Conservation (phyloP, 2,888 invertebrate species). For the Nomada goodeniana region DNA sequence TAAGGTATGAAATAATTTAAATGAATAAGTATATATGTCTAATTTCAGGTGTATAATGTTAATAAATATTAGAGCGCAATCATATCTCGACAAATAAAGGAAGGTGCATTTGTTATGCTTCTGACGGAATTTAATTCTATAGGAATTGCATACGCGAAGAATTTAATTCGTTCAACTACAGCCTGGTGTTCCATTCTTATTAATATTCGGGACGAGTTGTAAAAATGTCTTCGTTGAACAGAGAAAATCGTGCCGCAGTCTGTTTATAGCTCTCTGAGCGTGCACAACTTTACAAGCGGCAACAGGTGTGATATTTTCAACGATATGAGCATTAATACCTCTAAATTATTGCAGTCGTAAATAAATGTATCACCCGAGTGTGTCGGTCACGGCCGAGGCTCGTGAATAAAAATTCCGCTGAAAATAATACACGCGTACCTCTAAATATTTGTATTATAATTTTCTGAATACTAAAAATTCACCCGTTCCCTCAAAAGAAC, state of each 20-base stretch:
- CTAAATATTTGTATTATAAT: too few species aligned
- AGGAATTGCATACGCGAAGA: too few species aligned
- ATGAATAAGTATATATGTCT: too few species aligned
- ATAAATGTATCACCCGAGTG: neutral
- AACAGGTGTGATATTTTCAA: conserved; percentile 25
- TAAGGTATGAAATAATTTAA: too few species aligned
- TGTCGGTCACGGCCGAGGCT: neutral
- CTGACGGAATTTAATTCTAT: too few species aligned
- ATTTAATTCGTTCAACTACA: neutral
- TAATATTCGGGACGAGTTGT: neutral
- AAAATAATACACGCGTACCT: too few species aligned
- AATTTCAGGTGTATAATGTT: too few species aligned
- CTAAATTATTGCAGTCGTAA: conserved; percentile 3
- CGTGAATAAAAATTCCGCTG: neutral
- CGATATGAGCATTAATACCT: conserved; percentile 15
- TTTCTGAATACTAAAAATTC: too few species aligned
- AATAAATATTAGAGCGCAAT: too few species aligned
- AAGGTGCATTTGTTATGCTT: too few species aligned
- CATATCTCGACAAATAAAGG: too few species aligned
- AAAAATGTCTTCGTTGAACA: neutral
- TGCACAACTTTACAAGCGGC: neutral
- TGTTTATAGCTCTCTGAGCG: neutral
- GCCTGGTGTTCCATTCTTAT: neutral
- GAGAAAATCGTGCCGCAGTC: neutral
- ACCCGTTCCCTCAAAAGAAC: too few species aligned